A percentile compares a stretch with the other conserved stretches of the same genome.
Conservation (phyloP, 2,113 vertebrate genomes). For the Climacteris rufus region DNA sequence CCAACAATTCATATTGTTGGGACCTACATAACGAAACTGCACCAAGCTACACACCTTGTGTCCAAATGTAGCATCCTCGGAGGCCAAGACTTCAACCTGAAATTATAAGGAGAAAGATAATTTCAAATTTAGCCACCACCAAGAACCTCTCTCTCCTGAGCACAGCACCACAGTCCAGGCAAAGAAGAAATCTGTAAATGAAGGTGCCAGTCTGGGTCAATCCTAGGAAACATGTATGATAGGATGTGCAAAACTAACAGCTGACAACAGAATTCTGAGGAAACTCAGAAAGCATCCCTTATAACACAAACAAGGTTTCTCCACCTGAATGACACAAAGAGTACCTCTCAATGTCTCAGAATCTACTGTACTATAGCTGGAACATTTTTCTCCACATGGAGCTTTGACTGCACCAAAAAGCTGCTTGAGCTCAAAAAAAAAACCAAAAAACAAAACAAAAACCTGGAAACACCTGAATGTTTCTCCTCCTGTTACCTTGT, state of each 20-base stretch:
- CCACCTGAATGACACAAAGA: neutral
- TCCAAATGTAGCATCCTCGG: slow-evolving; percentile 71
- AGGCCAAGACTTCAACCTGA: slow-evolving; percentile 72
- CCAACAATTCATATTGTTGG: neutral
- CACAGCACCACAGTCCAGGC: neutral
- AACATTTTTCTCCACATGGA: neutral
- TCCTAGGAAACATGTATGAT: neutral
- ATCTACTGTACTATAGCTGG: neutral
- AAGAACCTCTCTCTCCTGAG: neutral
- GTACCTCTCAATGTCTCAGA: neutral
- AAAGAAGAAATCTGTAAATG: neutral
- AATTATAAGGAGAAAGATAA: slow-evolving; percentile 70
- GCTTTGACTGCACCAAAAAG: neutral
- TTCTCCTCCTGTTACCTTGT: neutral
- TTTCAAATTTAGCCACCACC: slow-evolving; percentile 55
- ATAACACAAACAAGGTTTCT: neutral
- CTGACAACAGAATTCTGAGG: neutral
- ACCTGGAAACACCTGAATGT: neutral
- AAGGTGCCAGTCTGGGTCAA: neutral
- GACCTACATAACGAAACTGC: slow-evolving; percentile 11
- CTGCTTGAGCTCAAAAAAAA: neutral
- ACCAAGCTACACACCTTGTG: slow-evolving; percentile 72
- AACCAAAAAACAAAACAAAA: neutral
- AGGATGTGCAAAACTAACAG: neutral
- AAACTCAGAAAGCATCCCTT: neutral